Percentiles rank a stretch among this genome's conserved stretches.
Evolutionary conservation across 2,888 invertebrate species (phyloP).

Genomic region (Nephrotoma guestfalica): DNA sequence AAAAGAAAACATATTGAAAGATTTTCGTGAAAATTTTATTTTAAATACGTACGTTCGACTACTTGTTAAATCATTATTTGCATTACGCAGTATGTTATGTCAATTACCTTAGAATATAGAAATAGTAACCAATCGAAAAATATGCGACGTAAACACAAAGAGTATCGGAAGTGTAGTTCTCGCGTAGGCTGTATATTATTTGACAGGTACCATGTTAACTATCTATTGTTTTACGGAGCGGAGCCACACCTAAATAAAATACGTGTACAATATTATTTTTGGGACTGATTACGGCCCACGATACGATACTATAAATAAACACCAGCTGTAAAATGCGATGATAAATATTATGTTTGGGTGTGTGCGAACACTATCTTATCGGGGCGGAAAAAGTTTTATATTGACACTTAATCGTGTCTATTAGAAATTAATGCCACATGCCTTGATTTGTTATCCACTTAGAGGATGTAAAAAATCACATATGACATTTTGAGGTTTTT

Average conservation of each 20-base stretch:
- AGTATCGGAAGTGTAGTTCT: neutral
- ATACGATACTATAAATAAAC: neutral
- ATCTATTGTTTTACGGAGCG: neutral
- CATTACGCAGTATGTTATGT: neutral
- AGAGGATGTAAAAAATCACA: neutral
- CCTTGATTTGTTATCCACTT: neutral
- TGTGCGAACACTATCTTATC: neutral
- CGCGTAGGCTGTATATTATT: neutral
- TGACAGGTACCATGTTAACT: neutral
- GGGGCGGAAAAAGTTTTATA: neutral
- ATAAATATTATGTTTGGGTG: neutral
- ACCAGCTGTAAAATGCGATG: neutral
- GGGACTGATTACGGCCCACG: neutral
- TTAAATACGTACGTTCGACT: neutral
- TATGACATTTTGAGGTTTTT: too few species aligned
- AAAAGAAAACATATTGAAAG: neutral
- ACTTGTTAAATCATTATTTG: neutral
- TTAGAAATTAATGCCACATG: neutral
- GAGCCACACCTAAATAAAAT: neutral
- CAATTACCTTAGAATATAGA: neutral
- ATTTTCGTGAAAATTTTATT: neutral
- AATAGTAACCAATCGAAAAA: neutral
- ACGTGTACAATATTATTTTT: neutral
- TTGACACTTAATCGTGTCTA: neutral
- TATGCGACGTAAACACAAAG: neutral